Evolutionary conservation across 2,888 invertebrate species (phyloP).

Genomic region (Pasiphila rectangulata): DNA sequence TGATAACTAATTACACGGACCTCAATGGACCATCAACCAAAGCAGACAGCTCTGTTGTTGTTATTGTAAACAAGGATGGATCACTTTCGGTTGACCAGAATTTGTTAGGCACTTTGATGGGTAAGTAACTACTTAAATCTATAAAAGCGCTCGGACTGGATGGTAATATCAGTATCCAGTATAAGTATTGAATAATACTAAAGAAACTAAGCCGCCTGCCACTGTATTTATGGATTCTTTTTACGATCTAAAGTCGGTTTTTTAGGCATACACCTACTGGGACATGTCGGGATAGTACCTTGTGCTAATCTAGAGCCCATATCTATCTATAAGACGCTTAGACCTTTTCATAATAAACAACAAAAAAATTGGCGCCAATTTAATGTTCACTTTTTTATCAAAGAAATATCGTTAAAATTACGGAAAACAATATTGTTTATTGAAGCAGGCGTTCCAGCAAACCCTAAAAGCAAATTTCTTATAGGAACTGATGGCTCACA

Average conservation of each 20-base stretch:
- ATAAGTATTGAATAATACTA: too few species aligned
- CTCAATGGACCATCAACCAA: slow-evolving; percentile 75
- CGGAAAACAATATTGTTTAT: too few species aligned
- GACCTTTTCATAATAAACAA: not conserved
- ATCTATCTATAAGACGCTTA: not conserved
- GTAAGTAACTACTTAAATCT: slow-evolving; percentile 70
- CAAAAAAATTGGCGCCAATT: slow-evolving; percentile 39
- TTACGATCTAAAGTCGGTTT: too few species aligned
- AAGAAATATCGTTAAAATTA: too few species aligned
- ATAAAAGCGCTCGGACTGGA: not conserved
- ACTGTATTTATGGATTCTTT: too few species aligned
- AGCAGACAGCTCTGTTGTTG: slow-evolving; percentile 87
- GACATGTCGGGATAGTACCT: too few species aligned
- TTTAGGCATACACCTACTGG: too few species aligned
- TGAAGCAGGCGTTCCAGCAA: not conserved
- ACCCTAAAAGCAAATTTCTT: not conserved
- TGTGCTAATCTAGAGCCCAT: too few species aligned
- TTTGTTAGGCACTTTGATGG: slow-evolving; percentile 88
- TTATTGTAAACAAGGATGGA: slow-evolving; percentile 93
- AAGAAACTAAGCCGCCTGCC: too few species aligned
- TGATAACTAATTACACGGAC: slow-evolving; percentile 78
- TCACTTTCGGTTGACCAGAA: slow-evolving; percentile 90
- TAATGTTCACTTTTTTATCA: not conserved
- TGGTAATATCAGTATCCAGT: too few species aligned
- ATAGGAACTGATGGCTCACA: slow-evolving; percentile 77